Evolutionary conservation across 2,113 vertebrate species (phyloP).

Genomic region (Podarcis cretensis): DNA sequence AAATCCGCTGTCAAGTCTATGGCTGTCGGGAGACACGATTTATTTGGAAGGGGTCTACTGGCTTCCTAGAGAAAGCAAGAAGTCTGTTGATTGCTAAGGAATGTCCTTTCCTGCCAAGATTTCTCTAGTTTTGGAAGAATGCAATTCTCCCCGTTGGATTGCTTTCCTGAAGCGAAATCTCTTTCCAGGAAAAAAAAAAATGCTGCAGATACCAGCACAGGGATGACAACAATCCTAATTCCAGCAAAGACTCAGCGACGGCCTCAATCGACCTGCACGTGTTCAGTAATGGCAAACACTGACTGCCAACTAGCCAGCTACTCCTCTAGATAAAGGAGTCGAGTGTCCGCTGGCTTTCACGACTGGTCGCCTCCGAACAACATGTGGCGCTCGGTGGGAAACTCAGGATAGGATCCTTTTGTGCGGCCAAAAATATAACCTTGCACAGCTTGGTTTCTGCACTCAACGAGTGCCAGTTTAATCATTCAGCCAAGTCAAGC

Average conservation of each 20-base stretch:
- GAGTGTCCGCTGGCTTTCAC: not conserved
- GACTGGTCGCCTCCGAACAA: not conserved
- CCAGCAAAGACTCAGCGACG: not conserved
- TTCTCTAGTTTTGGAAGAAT: not conserved
- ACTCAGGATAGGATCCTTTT: no score
- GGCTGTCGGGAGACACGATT: not conserved
- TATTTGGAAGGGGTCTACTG: rapidly evolving
- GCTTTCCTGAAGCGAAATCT: constrained; percentile 27
- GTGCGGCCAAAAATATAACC: no score
- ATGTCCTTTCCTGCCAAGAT: constrained; percentile 46
- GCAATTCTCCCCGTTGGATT: not conserved
- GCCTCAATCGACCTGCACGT: rapidly evolving
- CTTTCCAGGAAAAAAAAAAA: not conserved
- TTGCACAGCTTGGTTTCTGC: not conserved
- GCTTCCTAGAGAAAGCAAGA: constrained; percentile 25
- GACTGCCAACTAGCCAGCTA: not conserved
- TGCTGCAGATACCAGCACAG: not conserved
- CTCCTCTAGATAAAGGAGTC: not conserved
- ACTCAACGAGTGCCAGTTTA: not conserved
- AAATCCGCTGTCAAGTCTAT: not conserved
- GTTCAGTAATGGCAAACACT: not conserved
- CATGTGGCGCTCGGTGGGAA: no score
- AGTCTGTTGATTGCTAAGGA: constrained; percentile 46
- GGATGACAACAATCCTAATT: not conserved
- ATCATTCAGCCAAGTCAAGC: not conserved